Conservation (phyloP, 2,888 invertebrate species). For the Palloptera scutellata region DNA sequence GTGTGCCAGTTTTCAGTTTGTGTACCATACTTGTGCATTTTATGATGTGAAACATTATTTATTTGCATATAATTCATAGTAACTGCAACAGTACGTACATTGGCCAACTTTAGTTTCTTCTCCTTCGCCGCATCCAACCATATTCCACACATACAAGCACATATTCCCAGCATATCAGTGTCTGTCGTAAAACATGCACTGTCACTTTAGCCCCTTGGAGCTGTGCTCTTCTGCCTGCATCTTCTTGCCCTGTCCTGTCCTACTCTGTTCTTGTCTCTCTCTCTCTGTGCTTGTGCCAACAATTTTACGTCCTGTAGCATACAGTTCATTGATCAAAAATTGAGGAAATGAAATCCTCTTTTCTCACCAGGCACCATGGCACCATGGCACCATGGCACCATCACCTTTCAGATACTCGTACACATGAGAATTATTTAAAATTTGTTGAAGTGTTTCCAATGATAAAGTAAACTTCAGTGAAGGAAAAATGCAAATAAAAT, state of each 20-base stretch:
- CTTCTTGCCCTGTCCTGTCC: not conserved
- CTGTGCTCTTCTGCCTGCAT: no score
- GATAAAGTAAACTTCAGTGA: conserved; percentile 18
- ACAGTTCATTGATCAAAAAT: conserved; percentile 42
- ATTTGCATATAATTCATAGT: conserved; percentile 24
- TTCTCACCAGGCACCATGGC: conserved; percentile 26
- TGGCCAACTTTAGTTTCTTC: not conserved
- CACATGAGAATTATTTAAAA: conserved; percentile 33
- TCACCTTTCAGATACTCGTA: conserved; percentile 1
- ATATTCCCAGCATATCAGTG: not conserved
- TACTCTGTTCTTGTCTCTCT: no score
- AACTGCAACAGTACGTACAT: not conserved
- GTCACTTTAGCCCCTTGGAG: not conserved
- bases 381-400: conserved; percentile 1
- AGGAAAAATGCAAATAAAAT: not conserved
- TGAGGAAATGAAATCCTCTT: conserved; percentile 38
- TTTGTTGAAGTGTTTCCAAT: conserved; percentile 28
- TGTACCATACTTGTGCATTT: conserved; percentile 10
- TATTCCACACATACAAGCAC: no score
- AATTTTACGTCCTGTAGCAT: not conserved
- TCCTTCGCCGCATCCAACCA: no score
- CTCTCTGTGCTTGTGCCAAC: conserved; percentile 2
- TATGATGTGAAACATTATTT: conserved; percentile 24
- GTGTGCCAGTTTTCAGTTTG: no score
- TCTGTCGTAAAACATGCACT: not conserved